Percentiles rank a stretch among this genome's conserved stretches.
Conservation (phyloP, 2,797 vertebrate species). For the Paratrypauchen microcephalus region DNA sequence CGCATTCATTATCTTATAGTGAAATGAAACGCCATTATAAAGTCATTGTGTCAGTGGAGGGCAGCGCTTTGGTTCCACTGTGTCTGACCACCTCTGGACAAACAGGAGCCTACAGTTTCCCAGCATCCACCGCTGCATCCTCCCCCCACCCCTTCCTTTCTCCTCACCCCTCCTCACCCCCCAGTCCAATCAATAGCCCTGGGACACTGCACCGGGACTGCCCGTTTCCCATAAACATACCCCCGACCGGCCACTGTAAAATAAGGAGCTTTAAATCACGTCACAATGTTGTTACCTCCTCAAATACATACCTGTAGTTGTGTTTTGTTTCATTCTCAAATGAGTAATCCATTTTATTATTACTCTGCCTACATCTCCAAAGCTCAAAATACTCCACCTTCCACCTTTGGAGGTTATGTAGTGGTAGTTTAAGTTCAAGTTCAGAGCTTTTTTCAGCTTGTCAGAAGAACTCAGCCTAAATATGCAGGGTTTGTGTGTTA, state of each 20-base stretch:
- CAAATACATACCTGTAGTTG: no score
- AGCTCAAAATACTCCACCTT: no score
- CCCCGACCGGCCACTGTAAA: conserved; percentile 51
- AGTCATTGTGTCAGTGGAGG: conserved; percentile 53
- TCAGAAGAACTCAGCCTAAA: no score
- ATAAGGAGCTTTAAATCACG: conserved; percentile 10
- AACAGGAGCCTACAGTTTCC: conserved; percentile 66
- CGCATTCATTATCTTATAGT: conserved; percentile 63
- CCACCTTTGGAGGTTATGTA: no score
- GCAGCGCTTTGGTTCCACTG: conserved; percentile 69
- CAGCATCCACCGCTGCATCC: conserved; percentile 58
- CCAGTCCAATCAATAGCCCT: conserved; percentile 60
- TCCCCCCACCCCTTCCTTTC: conserved; percentile 54
- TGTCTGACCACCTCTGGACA: conserved; percentile 76
- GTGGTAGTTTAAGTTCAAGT: no score
- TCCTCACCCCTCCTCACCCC: no score
- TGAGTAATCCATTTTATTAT: no score
- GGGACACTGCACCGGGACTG: conserved; percentile 61
- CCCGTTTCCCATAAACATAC: conserved; percentile 66
- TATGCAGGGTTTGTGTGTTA: no score
- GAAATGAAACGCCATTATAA: conserved; percentile 73
- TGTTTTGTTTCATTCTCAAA: no score
- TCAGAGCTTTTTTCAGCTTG: no score
- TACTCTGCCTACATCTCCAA: no score
- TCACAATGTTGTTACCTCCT: no score